Base-by-base conservation (phyloP, 2,888 invertebrate genomes). In the Sphinx pinastri region DNA sequence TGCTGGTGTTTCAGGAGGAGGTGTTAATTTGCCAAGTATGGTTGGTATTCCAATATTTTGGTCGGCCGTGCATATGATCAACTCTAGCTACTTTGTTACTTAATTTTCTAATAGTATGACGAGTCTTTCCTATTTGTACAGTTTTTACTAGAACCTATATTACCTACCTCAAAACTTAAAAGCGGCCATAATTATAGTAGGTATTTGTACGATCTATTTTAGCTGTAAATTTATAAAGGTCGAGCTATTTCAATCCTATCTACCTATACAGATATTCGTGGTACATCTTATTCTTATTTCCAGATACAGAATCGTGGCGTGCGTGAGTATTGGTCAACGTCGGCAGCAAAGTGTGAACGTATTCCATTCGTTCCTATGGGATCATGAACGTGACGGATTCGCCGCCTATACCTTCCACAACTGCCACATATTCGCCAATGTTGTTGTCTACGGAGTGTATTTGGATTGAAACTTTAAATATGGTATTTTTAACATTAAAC, bases 361-460 rank as follows among this genome's bases (percentile, higher is more conserved):
- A 11, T 94, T 94, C 57, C 94, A 96, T 77, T 94, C 95, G 71
- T 96, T 96, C 83, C 86, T 97, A 25, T 97, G 97, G 96, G 97
- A 97, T 80, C 84, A 90, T 55, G 95, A 96, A 59, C 93, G 95
- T 68, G 97, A 97, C 79, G 90, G 92, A 68, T 96, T 95, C 82
- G 95, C 95, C 0, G 87, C 90, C 0, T 95, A 95, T 77, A 92
- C 93, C 54, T 95, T 94, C 80, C 96, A 96, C 84, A 96, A 95
- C 79, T 94, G 94, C 72, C 94, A 95, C 72, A 93, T 96, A 70
- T 95, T 95, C 81, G 96, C 95, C 25, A 94, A 95, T 78, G 95
- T 95, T 47, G 93, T 95, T 67, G 96, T 96, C 71, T 96, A 96
- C 81, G 96, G 95, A 45, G 83, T 96, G 68, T 97, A 97, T 86